Conservation (phyloP, 2,113 vertebrate species). For the Neolamprologus modestus region DNA sequence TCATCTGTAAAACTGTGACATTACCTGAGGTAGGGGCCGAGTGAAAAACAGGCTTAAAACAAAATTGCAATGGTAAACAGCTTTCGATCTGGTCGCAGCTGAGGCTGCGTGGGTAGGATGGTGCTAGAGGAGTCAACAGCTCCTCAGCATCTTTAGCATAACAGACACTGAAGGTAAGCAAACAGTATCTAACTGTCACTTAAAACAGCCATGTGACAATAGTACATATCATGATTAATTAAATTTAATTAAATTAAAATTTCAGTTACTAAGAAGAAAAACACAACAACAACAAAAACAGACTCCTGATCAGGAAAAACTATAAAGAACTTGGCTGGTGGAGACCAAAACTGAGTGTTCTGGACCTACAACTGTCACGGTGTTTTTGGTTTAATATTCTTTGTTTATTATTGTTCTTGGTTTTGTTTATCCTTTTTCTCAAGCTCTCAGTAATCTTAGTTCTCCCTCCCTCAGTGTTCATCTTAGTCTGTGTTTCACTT, state of each 20-base stretch:
- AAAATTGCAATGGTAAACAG: neutral
- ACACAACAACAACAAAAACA: neutral
- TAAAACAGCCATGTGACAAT: neutral
- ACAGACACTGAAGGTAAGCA: neutral
- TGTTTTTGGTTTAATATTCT: neutral
- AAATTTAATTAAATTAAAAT: neutral
- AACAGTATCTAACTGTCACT: neutral
- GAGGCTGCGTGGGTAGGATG: neutral
- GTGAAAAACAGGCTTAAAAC: neutral
- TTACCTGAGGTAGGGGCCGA: neutral
- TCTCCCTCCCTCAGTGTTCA: neutral
- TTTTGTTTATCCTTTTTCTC: neutral
- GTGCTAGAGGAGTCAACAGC: neutral
- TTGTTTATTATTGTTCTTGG: neutral
- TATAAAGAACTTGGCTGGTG: neutral
- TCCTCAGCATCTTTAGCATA: neutral
- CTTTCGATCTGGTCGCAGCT: neutral
- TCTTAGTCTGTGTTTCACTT: neutral
- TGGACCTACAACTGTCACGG: neutral
- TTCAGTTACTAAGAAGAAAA: neutral
- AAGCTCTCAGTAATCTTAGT: neutral
- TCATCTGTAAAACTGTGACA: neutral
- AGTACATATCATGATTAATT: neutral
- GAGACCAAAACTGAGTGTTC: neutral
- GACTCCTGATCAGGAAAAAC: neutral